Evolutionary conservation across 2,888 invertebrate genomes (phyloP).

Genomic region (Troglohyphantes excavatus): DNA sequence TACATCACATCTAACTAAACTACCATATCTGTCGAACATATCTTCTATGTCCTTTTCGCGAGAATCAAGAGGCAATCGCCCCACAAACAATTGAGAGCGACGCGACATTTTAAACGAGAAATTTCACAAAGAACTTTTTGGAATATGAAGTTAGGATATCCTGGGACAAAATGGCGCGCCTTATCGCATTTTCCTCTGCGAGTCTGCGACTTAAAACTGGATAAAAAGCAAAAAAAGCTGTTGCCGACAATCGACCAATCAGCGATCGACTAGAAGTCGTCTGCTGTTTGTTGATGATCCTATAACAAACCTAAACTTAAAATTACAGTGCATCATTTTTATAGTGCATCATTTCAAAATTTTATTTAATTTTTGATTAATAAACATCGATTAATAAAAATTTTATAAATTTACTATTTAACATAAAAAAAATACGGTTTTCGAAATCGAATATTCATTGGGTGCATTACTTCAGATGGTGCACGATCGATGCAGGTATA

Average conservation of each 20-base stretch:
- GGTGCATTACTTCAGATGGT: too few relatives aligned
- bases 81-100: conserved; percentile 70
- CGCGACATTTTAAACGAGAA: conserved; percentile 51
- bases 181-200: background rate
- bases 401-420: too few relatives aligned
- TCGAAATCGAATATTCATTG: too few relatives aligned
- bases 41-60: conserved; percentile 68
- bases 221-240: conserved; percentile 6
- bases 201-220: background rate
- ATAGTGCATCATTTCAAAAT: too few relatives aligned
- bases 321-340: too few relatives aligned
- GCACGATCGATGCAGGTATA: too few relatives aligned
- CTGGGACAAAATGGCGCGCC: conserved; percentile 52
- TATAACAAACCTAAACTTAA: background rate
- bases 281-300: background rate
- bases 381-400: too few relatives aligned
- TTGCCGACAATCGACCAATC: background rate
- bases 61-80: conserved; percentile 74
- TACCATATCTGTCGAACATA: conserved; percentile 69
- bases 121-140: background rate
- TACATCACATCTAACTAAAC: conserved; percentile 61
- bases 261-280: conserved; percentile 3
- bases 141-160: background rate
- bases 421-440: too few relatives aligned
- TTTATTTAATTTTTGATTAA: too few relatives aligned